Evolutionary conservation across 2,888 invertebrate species (phyloP), one percentile per base, ranked within the genome.

Genomic region (Trachelus stipa): DNA sequence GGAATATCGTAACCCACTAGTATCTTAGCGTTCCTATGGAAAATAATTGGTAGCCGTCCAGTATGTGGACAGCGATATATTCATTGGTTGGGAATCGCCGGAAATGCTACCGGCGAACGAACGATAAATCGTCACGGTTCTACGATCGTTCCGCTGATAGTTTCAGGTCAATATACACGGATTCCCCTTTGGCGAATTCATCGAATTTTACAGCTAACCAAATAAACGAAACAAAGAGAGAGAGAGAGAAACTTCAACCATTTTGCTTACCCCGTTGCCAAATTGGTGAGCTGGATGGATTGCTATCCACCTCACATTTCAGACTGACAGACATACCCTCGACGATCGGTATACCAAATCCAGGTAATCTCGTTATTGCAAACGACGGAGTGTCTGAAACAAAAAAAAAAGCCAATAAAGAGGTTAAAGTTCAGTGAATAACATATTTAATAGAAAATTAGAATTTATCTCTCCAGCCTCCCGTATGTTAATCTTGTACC

Each of bases 241-340:
- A 56, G 40, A 37, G 40, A 40, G 40, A 40, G 15, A 56, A 56
- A 56, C 9, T 56, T 23, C 56, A 23, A 23, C 23, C 2, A 31
- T 30, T 69, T 76, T 69, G 83, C 90, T 91, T 89, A 93, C 93
- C 94, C 90, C 93, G 92, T 86, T 96, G 95, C 98, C 98, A 98
- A 87, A 96, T 93, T 75, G 97, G 97, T 75, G 95, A 93, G 76
- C 97, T 96, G 77, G 96, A 95, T 31, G 98, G 98, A 93, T 98
- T 98, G 87, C 98, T 97, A 92, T 98, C 98, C 82, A 98, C 97
- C 91, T 97, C 97, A 89, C 98, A 98, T 91, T 97, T 96, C 85
- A 98, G 92, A 78, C 97, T 97, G 81, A 98, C 96, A 81, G 97
- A 95, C 90, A 97, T 96, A 80, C 98, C 98, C 91, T 98, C 97